Conservation (phyloP, 2,797 vertebrate species). For the Picus viridis region DNA sequence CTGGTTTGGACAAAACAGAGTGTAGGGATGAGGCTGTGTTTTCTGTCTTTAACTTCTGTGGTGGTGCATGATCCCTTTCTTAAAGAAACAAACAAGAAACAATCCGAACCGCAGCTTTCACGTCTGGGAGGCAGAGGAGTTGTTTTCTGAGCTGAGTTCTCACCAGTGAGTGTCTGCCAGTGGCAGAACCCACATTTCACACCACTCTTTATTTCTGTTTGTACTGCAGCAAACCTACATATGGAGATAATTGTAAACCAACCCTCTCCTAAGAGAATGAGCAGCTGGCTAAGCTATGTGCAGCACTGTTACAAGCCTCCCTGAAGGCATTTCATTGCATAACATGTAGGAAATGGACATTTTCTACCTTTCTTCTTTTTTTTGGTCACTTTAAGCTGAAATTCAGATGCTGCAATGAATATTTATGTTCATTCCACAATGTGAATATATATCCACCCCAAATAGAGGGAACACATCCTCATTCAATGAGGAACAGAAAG, state of each 20-base stretch:
- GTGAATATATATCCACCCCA: background rate
- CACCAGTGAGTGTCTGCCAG: constrained; percentile 14
- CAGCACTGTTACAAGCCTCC: background rate
- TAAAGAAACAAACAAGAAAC: background rate
- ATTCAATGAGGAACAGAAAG: background rate
- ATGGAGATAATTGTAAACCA: background rate
- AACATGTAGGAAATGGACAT: background rate
- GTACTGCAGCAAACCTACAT: constrained; percentile 7
- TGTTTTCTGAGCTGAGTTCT: constrained; percentile 31
- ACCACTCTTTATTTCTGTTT: background rate
- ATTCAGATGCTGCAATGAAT: background rate
- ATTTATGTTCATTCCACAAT: background rate
- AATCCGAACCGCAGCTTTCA: background rate
- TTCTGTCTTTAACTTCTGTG: background rate
- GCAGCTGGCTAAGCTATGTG: background rate
- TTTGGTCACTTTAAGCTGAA: background rate
- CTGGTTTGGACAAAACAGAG: background rate
- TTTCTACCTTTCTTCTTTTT: background rate
- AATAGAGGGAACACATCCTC: background rate
- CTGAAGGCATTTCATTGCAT: background rate
- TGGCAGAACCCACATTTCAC: constrained; percentile 23
- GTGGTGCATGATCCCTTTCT: background rate
- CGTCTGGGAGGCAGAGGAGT: constrained; percentile 31
- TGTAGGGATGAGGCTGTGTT: background rate
- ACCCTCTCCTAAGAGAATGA: constrained; percentile 1